Evolutionary conservation across 92 coral and sea anemone genomes (phyloP), one percentile per base, ranked within the genome.

Genomic region (Epizoanthus fatuus): DNA sequence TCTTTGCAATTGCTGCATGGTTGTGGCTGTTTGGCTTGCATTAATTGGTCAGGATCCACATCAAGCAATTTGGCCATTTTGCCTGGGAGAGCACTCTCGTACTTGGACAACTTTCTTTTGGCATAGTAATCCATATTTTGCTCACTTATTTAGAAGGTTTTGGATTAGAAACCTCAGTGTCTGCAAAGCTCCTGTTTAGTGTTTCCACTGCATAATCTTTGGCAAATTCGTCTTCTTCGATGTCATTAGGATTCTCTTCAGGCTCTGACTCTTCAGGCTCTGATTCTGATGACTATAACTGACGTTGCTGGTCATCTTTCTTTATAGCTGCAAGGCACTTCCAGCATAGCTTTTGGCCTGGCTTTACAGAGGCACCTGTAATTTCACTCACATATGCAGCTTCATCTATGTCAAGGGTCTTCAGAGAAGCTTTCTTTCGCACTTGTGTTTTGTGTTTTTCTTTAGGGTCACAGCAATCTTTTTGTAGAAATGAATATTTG

Each of bases 41-140:
- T 72, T 22, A 51, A 74, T 47, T 74, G 63, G 16, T 74, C 79
- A 74, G 64, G 79, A 74, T 54, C 64, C 54, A 74, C 63, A 53
- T 74, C 79, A 25, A 74, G 79, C 63, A 72, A 72, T 63, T 72
- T 72, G 79, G 63, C 79, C 79, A 72, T 72, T 72, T 72, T 72
- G 59, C 59, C 39, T 71, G 76, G 76, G 20, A 71, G 59, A 71
- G 59, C 76, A 49, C 60, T 73, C 22, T 52, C 79, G 35, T 51
- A 73, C 49, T 73, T 45, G 16, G 45, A 12, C 79, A 73, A 73
- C 63, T 52, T 73, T 63, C 79, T 73, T 32, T 73, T 73, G 63
- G 63, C 79, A 73, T 74, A 74, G 6, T 44, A 32, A 13, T 47
- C 10, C 64, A 74, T 74, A 74, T 74, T 74, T 63, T 74, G 63